Evolutionary conservation across 2,113 vertebrate genomes (phyloP).

Genomic region (Crotalus viridis): DNA sequence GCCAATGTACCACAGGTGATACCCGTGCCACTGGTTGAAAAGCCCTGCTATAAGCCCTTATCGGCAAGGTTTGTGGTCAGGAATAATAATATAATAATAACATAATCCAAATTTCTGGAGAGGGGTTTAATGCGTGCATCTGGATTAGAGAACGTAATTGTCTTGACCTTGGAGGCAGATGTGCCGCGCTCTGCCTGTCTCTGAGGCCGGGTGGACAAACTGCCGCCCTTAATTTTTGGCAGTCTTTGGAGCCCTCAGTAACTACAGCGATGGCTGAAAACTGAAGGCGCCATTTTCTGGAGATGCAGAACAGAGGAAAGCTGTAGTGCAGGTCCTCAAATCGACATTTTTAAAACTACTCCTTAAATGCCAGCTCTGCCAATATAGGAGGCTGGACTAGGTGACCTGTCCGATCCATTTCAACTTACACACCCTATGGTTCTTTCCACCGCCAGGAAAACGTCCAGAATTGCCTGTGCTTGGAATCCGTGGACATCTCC

Average conservation of each 20-base stretch:
- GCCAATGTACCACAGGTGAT: too few species aligned
- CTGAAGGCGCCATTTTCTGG: background rate
- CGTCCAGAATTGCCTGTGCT: conserved; percentile 36
- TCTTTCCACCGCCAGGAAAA: conserved; percentile 33
- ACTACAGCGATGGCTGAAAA: background rate
- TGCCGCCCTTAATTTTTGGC: background rate
- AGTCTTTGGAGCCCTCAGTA: background rate
- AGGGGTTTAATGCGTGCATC: background rate
- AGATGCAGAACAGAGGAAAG: background rate
- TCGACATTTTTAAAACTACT: background rate
- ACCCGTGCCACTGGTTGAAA: too few species aligned
- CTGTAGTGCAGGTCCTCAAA: background rate
- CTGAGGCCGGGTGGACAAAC: background rate
- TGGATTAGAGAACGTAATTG: background rate
- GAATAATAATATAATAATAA: background rate
- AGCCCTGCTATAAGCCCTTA: background rate
- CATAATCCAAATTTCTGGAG: background rate
- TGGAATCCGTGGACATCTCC: conserved; percentile 35
- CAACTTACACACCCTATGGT: background rate
- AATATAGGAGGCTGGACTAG: background rate
- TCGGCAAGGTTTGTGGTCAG: background rate
- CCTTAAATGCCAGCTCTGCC: background rate
- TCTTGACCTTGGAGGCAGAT: background rate
- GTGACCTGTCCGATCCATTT: background rate
- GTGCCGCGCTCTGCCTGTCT: background rate